Percentiles rank a stretch among this genome's conserved stretches.
phyloP scores from a whole-genome alignment of 1,140 invertebrate genomes.

The Drosophila lacertosa region DNA sequence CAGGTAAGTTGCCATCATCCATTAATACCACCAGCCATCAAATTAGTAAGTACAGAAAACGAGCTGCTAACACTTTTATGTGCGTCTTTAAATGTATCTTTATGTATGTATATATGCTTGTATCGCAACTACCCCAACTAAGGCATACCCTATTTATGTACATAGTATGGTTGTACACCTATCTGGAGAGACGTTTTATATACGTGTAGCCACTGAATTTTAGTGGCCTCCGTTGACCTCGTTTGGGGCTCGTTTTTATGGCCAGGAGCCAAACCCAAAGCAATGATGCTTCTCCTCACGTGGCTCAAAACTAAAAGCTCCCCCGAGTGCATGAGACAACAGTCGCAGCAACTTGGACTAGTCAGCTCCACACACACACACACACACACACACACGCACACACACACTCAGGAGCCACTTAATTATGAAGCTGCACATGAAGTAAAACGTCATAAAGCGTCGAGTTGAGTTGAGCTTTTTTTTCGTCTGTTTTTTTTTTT shows the following conservation, averaged over 20 bases:
- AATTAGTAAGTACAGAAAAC: slow-evolving; percentile 82
- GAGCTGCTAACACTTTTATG: slow-evolving; percentile 79
- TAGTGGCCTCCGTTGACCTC: slow-evolving; percentile 78
- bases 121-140: slow-evolving; percentile 12
- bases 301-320: slow-evolving; percentile 81
- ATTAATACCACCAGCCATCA: slow-evolving; percentile 80
- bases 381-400: slow-evolving; percentile 6
- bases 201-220: slow-evolving; percentile 63
- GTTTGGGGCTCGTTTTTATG: slow-evolving; percentile 78
- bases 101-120: background rate
- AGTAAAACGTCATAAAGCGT: slow-evolving; percentile 81
- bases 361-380: slow-evolving; percentile 13
- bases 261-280: slow-evolving; percentile 53
- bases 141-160: slow-evolving; percentile 25
- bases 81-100: slow-evolving; percentile 71
- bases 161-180: slow-evolving; percentile 19
- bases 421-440: slow-evolving; percentile 81
- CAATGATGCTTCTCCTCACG: slow-evolving; percentile 79
- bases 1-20: slow-evolving; percentile 81
- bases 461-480: slow-evolving; percentile 57
- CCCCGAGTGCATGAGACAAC: slow-evolving; percentile 59
- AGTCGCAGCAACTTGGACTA: slow-evolving; percentile 6
- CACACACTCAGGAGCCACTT: slow-evolving; percentile 59
- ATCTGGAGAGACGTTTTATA: background rate
- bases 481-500: slow-evolving; percentile 2